A percentile compares a stretch with the other conserved stretches of the same genome.
phyloP scores from a whole-genome alignment of 2,888 invertebrate species.

The Eupithecia insigniata region DNA sequence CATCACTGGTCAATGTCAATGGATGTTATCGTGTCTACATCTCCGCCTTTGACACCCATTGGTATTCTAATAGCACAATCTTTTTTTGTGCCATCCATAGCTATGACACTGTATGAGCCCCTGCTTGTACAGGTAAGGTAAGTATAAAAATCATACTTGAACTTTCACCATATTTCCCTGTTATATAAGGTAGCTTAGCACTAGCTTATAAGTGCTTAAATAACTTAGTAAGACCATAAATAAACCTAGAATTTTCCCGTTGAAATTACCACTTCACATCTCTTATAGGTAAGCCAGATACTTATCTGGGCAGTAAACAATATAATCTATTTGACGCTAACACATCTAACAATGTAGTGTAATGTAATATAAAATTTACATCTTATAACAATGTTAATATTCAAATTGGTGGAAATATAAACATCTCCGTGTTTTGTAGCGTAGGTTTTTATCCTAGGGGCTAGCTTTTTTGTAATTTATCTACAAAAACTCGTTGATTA shows the following conservation, averaged over 20 bases:
- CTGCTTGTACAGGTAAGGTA: too few species aligned
- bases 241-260: background rate
- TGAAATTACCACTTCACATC: background rate
- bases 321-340: conserved; percentile 36
- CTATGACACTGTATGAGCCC: too few species aligned
- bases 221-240: background rate
- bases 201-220: too few species aligned
- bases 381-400: background rate
- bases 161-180: too few species aligned
- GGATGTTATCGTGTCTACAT: too few species aligned
- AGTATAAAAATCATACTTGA: too few species aligned
- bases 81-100: too few species aligned
- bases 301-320: conserved; percentile 24
- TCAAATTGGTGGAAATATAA: background rate
- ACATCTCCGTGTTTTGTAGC: background rate
- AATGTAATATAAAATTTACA: background rate
- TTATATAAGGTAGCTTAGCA: too few species aligned
- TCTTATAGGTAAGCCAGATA: background rate
- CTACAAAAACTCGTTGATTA: background rate
- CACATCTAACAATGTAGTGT: conserved; percentile 28
- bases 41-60: too few species aligned
- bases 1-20: too few species aligned
- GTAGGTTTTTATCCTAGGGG: background rate
- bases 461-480: background rate
- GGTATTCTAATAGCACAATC: too few species aligned